Conservation (phyloP, 2,888 invertebrate genomes). For the Trachelus troglodyta region DNA sequence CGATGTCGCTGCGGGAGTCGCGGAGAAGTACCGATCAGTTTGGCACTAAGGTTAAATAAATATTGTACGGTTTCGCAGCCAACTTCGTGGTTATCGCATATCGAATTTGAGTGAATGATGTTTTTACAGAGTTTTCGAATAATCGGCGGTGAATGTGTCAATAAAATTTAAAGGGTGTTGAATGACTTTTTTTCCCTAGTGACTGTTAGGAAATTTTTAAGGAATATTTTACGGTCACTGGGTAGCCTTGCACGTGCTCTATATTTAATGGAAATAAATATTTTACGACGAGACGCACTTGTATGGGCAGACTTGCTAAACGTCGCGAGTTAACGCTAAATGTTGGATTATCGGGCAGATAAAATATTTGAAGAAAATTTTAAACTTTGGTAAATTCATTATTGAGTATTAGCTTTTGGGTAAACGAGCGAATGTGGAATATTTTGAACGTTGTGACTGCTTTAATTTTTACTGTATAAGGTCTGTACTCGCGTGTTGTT, state of each 20-base stretch:
- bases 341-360: neutral
- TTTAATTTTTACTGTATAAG: neutral
- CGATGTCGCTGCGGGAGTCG: neutral
- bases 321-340: neutral
- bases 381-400: neutral
- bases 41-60: slow-evolving; percentile 1
- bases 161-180: neutral
- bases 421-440: neutral
- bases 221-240: neutral
- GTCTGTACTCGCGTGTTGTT: neutral
- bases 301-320: neutral
- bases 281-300: neutral
- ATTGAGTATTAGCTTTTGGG: neutral
- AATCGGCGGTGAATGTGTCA: neutral
- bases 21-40: neutral
- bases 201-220: neutral
- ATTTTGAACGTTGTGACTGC: neutral
- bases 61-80: neutral
- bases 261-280: neutral
- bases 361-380: neutral
- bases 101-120: neutral
- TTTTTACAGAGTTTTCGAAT: neutral
- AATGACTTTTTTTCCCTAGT: neutral
- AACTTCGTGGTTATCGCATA: neutral
- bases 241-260: neutral